Percentiles rank a stretch among this genome's conserved stretches.
phyloP scores from a whole-genome alignment of 2,113 vertebrate genomes.

The Collichthys lucidus region DNA sequence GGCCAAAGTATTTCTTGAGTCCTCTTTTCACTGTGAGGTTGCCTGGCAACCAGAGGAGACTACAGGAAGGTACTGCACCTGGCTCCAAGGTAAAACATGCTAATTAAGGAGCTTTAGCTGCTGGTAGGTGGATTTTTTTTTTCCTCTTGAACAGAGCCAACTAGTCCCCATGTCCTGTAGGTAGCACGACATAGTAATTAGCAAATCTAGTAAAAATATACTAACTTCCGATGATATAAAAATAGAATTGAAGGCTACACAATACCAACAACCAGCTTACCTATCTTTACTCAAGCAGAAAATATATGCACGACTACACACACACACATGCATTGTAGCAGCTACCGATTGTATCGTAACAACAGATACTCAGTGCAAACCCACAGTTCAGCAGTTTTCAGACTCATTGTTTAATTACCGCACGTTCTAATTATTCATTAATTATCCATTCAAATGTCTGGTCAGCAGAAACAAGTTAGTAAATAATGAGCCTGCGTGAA shows the following conservation, averaged over 20 bases:
- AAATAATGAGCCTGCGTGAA: slow-evolving; percentile 65
- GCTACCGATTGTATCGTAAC: slow-evolving; percentile 8
- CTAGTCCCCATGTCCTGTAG: no score
- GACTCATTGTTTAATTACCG: slow-evolving; percentile 59
- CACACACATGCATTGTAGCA: not conserved
- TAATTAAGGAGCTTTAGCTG: not conserved
- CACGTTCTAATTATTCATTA: slow-evolving; percentile 65
- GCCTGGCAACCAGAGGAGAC: not conserved
- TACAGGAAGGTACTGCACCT: not conserved
- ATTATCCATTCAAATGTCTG: slow-evolving; percentile 68
- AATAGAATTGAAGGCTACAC: not conserved
- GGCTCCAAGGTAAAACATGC: not conserved
- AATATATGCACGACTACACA: not conserved
- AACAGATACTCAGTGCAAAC: slow-evolving; percentile 21
- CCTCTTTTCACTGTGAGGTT: not conserved
- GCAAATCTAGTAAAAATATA: no score
- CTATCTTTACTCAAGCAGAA: not conserved
- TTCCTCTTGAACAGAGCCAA: not conserved
- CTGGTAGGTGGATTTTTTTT: not conserved
- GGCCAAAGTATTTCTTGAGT: not conserved
- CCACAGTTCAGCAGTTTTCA: slow-evolving; percentile 61
- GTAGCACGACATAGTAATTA: no score
- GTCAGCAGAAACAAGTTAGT: slow-evolving; percentile 72
- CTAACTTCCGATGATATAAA: not conserved
- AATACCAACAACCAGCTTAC: not conserved